A percentile compares a stretch with the other conserved stretches of the same genome.
These are phyloP conservation scores for Scomber scombrus DNA, from an alignment of 2,113 vertebrate species.

Conservation along the genomic window DNA sequence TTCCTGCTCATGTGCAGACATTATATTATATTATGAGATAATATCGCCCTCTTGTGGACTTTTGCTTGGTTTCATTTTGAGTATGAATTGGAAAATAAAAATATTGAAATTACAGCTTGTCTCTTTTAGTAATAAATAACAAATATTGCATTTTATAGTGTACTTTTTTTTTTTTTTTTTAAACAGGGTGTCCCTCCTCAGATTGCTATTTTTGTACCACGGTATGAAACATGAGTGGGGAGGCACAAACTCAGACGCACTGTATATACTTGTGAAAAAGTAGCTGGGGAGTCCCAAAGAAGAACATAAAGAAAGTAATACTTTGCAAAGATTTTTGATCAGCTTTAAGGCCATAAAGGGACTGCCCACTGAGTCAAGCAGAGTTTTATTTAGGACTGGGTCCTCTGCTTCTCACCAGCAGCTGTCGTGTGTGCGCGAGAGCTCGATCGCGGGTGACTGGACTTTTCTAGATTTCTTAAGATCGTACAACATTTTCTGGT, in stretches of 20 bases:
- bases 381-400: slow-evolving; percentile 61
- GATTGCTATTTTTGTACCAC: slow-evolving; percentile 53
- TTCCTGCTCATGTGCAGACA: neutral
- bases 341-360: neutral
- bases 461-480: slow-evolving; percentile 42
- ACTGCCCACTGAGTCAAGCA: slow-evolving; percentile 1
- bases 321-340: neutral
- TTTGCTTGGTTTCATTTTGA: neutral
- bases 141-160: neutral
- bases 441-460: slow-evolving; percentile 27
- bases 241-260: neutral
- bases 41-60: slow-evolving; percentile 61
- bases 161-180: too few relatives aligned
- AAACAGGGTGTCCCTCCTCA: neutral
- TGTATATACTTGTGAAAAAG: neutral
- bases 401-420: slow-evolving; percentile 42
- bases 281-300: too few relatives aligned
- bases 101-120: neutral
- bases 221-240: slow-evolving; percentile 50
- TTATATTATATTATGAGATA: neutral
- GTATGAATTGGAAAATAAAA: neutral
- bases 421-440: slow-evolving; percentile 60
- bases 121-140: neutral
- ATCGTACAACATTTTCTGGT: slow-evolving; percentile 53
- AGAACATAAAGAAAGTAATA: neutral